These are phyloP conservation scores for Proteles cristata DNA, from an alignment of 2,113 vertebrate species.

Conservation along the genomic window DNA sequence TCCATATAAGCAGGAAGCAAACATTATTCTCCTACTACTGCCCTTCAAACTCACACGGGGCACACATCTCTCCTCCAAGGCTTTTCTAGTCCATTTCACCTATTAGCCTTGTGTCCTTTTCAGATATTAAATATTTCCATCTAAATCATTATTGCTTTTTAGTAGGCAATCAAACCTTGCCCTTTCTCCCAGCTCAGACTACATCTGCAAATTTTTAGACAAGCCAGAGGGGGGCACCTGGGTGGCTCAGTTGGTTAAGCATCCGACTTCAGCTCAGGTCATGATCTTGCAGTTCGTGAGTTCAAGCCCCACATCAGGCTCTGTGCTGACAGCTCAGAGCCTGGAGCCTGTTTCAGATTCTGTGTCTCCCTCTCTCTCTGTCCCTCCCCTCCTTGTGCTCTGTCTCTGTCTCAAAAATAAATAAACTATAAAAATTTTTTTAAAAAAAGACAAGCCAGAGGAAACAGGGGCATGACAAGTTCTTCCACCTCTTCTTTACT, in stretches of 20 bases:
- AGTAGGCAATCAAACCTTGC: not conserved
- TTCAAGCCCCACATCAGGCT: too few relatives aligned
- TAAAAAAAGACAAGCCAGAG: not conserved
- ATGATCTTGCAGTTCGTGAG: too few relatives aligned
- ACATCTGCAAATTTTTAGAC: not conserved
- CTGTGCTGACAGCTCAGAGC: too few relatives aligned
- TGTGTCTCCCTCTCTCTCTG: too few relatives aligned
- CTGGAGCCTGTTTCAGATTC: too few relatives aligned
- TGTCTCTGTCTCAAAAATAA: too few relatives aligned
- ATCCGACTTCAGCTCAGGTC: too few relatives aligned
- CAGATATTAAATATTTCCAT: not conserved
- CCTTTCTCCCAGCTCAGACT: not conserved
- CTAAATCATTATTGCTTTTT: not conserved
- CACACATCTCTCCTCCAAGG: not conserved
- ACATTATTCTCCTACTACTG: not conserved
- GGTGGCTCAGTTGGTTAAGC: too few relatives aligned
- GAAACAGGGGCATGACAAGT: not conserved
- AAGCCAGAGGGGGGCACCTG: not conserved
- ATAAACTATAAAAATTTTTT: too few relatives aligned
- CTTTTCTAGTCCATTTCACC: not conserved
- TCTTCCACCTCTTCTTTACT: not conserved
- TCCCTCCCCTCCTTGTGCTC: too few relatives aligned
- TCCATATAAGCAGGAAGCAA: not conserved
- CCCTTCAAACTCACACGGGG: not conserved
- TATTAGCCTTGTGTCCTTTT: not conserved